phyloP scores from a whole-genome alignment of 2,113 vertebrate species.

The Romanogobio albipinnatus region DNA sequence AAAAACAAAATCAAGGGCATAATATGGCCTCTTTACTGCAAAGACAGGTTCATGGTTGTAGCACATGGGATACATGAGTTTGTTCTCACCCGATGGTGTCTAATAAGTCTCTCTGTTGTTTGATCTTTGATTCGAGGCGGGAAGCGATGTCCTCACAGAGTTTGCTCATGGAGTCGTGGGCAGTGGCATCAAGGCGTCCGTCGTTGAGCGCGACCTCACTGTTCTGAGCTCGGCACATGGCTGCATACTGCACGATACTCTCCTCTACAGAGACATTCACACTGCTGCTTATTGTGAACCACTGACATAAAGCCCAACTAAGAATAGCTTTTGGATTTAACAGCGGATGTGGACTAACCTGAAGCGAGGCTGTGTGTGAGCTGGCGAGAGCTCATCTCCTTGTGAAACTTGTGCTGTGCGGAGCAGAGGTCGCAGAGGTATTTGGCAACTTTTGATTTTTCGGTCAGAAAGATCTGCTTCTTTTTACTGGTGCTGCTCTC shows the following conservation, averaged over 20 bases:
- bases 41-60: no score
- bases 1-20: no score
- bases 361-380: conserved; percentile 68
- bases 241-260: conserved; percentile 65
- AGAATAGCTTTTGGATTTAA: no score
- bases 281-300: not conserved
- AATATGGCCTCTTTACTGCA: no score
- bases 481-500: conserved; percentile 83
- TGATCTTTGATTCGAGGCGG: conserved; percentile 68
- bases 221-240: conserved; percentile 68
- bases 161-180: conserved; percentile 71
- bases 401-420: conserved; percentile 87
- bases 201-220: conserved; percentile 64
- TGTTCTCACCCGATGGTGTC: conserved; percentile 26
- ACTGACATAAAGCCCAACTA: not conserved
- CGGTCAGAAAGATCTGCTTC: conserved; percentile 82
- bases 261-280: conserved; percentile 59
- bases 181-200: conserved; percentile 65
- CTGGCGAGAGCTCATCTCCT: conserved; percentile 81
- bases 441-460: conserved; percentile 82
- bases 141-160: conserved; percentile 77
- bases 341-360: conserved; percentile 64
- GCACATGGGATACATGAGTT: no score
- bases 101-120: conserved; percentile 60
- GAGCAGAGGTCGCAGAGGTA: conserved; percentile 87